Conservation (phyloP, 1,140 invertebrate genomes). For the Drosophila triauraria region DNA sequence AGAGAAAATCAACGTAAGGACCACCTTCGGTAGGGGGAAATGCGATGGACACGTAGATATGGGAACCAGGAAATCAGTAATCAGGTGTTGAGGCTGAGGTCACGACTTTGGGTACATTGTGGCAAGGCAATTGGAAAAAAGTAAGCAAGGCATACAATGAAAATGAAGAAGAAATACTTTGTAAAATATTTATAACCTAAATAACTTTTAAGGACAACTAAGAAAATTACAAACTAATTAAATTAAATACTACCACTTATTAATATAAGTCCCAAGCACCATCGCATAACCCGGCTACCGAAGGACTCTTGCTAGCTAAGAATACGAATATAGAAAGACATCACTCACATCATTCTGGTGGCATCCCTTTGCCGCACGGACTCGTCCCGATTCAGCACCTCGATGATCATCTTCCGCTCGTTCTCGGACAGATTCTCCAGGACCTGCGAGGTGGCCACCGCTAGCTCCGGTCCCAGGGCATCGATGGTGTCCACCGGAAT, state of each 20-base stretch:
- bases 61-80: conserved; percentile 7
- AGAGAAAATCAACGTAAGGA: not conserved
- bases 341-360: conserved; percentile 84
- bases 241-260: too few relatives aligned
- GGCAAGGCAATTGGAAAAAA: not conserved
- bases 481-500: conserved; percentile 79
- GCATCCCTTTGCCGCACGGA: conserved; percentile 82
- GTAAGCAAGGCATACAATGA: not conserved
- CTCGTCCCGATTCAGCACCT: conserved; percentile 83
- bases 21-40: conserved; percentile 4
- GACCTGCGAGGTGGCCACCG: conserved; percentile 80
- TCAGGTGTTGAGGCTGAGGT: not conserved
- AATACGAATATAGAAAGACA: not conserved
- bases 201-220: not conserved
- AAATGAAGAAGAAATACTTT: not conserved
- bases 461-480: conserved; percentile 78
- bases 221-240: too few relatives aligned
- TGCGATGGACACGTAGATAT: conserved; percentile 8
- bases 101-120: not conserved
- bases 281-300: not conserved
- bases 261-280: not conserved
- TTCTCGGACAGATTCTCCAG: conserved; percentile 84
- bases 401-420: conserved; percentile 84
- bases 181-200: not conserved
- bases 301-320: not conserved